Conservation (phyloP, 2,113 vertebrate genomes). For the Tiliqua scincoides region DNA sequence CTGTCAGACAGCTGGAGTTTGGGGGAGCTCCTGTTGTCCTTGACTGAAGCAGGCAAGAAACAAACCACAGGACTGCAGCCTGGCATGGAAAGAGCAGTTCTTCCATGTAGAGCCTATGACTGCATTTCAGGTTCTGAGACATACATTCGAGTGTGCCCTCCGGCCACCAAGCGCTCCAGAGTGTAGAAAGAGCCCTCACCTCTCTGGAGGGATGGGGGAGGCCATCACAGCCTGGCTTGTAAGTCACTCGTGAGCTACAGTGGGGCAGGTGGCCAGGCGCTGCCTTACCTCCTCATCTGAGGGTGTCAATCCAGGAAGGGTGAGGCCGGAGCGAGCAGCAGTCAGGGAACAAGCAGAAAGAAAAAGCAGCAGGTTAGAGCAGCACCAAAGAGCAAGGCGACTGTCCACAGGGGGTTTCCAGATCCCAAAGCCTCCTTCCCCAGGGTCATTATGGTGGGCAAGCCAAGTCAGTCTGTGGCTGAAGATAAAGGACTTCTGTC, state of each 20-base stretch:
- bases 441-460: not conserved
- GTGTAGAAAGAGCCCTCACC: not conserved
- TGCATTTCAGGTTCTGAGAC: too few relatives aligned
- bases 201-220: not conserved
- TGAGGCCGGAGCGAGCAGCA: not conserved
- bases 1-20: too few relatives aligned
- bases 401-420: not conserved
- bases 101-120: too few relatives aligned
- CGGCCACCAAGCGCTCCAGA: not conserved
- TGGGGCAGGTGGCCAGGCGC: not conserved
- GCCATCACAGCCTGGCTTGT: not conserved
- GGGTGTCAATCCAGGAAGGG: not conserved
- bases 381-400: not conserved
- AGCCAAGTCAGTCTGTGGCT: too few relatives aligned
- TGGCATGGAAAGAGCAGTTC: too few relatives aligned
- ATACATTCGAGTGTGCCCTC: too few relatives aligned
- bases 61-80: too few relatives aligned
- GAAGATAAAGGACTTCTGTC: too few relatives aligned
- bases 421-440: not conserved
- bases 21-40: too few relatives aligned
- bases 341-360: not conserved
- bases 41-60: too few relatives aligned
- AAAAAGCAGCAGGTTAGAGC: not conserved
- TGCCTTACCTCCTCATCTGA: constrained; percentile 26
- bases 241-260: not conserved